A percentile compares a stretch with the other conserved stretches of the same genome.
Conservation (phyloP, 2,113 vertebrate genomes). For the Neoarius graeffei region DNA sequence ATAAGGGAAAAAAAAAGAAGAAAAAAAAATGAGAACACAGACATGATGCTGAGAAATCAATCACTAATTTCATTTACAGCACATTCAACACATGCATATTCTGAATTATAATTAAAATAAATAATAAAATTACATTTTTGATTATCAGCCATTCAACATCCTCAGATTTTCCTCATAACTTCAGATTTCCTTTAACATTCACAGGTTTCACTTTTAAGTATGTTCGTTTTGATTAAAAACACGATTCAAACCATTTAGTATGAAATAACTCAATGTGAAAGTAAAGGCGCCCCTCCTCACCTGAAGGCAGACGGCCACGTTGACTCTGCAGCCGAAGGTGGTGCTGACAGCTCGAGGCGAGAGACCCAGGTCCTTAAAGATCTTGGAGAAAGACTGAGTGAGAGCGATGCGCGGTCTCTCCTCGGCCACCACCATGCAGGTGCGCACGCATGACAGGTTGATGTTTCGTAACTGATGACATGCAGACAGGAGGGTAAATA, state of each 20-base stretch:
- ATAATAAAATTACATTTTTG: no score
- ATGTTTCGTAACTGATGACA: conserved; percentile 81
- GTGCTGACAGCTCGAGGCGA: conserved; percentile 93
- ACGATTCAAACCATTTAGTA: not conserved
- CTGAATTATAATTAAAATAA: not conserved
- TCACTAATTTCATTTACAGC: not conserved
- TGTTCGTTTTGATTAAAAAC: not conserved
- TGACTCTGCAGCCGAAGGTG: conserved; percentile 95
- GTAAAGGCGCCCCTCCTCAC: conserved; percentile 67
- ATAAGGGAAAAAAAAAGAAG: conserved; percentile 11
- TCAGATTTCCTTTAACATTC: not conserved
- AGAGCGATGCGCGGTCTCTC: conserved; percentile 87
- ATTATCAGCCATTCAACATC: not conserved
- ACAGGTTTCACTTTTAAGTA: not conserved
- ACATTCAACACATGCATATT: no score
- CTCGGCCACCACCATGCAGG: conserved; percentile 97
- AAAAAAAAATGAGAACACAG: conserved; percentile 29
- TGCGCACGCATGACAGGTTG: conserved; percentile 92
- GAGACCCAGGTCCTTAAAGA: conserved; percentile 94
- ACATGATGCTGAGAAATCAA: not conserved
- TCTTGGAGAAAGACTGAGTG: conserved; percentile 94
- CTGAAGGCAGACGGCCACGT: conserved; percentile 94
- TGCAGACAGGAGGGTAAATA: conserved; percentile 6
- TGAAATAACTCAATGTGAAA: not conserved
- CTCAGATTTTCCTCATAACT: not conserved